Percentiles rank a stretch among this genome's conserved stretches.
Conservation (phyloP, 2,888 invertebrate genomes). For the Standfussiana lucernea region DNA sequence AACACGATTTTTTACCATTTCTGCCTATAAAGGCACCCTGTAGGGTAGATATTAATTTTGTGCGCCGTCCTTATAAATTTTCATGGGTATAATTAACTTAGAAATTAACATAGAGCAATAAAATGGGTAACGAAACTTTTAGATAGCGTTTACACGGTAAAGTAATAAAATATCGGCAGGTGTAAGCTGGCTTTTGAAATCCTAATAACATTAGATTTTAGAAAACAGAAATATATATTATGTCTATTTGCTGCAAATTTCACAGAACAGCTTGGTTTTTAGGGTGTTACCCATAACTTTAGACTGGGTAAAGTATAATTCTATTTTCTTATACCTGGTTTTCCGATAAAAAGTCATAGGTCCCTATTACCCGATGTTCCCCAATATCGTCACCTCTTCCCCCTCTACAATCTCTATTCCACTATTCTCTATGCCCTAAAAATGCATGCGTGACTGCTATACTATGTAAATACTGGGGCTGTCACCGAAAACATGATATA, state of each 20-base stretch:
- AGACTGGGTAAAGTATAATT: background rate
- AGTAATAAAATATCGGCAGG: conserved; percentile 86
- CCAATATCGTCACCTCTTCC: background rate
- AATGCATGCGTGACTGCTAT: conserved; percentile 43
- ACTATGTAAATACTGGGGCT: conserved; percentile 45
- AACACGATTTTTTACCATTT: conserved; percentile 78
- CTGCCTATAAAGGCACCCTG: conserved; percentile 85
- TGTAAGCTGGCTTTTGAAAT: conserved; percentile 70
- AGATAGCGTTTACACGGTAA: conserved; percentile 85
- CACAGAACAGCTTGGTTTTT: background rate
- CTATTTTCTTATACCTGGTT: background rate
- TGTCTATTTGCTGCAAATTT: background rate
- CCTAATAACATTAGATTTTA: conserved; percentile 28
- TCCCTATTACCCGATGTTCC: background rate
- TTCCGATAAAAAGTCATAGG: background rate
- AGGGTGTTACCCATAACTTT: background rate
- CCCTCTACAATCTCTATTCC: background rate
- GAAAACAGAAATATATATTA: background rate
- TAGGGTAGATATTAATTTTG: conserved; percentile 85
- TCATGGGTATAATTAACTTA: conserved; percentile 90
- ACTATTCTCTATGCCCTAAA: background rate
- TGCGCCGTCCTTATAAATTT: conserved; percentile 87
- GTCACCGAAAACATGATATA: conserved; percentile 42
- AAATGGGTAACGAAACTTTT: conserved; percentile 89
- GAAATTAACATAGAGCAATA: conserved; percentile 90